Conservation (phyloP, 2,888 invertebrate genomes). For the Caradrina kadenii region DNA sequence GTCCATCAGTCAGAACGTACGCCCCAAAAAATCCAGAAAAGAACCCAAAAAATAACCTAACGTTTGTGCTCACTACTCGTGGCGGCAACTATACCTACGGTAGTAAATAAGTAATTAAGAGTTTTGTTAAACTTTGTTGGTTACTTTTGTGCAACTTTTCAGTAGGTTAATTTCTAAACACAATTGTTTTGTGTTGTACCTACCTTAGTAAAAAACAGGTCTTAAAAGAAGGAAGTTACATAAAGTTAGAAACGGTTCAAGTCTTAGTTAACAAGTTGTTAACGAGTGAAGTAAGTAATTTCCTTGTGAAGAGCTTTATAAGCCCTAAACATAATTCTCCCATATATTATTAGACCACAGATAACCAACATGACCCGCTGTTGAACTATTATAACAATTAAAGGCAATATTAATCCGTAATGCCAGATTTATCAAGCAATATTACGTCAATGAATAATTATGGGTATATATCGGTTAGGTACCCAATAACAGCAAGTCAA, state of each 20-base stretch:
- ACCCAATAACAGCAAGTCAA: neutral
- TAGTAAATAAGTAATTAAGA: no score
- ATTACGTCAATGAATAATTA: neutral
- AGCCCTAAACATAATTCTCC: slow-evolving; percentile 16
- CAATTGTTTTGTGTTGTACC: no score
- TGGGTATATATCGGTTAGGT: neutral
- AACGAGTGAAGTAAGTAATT: slow-evolving; percentile 1
- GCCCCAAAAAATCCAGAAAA: no score
- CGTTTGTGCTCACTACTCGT: no score
- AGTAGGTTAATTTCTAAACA: no score
- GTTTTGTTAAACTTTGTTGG: no score
- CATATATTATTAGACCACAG: slow-evolving; percentile 5
- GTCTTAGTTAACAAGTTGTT: neutral
- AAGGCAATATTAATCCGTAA: slow-evolving; percentile 9
- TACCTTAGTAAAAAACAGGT: no score
- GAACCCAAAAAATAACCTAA: no score
- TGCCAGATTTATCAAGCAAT: slow-evolving; percentile 10
- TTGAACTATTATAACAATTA: slow-evolving; percentile 2
- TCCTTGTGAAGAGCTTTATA: slow-evolving; percentile 7
- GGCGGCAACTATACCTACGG: no score
- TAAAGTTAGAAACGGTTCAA: neutral
- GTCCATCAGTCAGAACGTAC: no score
- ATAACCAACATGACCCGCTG: slow-evolving; percentile 15
- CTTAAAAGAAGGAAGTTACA: no score
- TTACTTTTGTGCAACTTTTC: no score